Conservation (phyloP, 2,888 invertebrate genomes). For the Julus scanicus region DNA sequence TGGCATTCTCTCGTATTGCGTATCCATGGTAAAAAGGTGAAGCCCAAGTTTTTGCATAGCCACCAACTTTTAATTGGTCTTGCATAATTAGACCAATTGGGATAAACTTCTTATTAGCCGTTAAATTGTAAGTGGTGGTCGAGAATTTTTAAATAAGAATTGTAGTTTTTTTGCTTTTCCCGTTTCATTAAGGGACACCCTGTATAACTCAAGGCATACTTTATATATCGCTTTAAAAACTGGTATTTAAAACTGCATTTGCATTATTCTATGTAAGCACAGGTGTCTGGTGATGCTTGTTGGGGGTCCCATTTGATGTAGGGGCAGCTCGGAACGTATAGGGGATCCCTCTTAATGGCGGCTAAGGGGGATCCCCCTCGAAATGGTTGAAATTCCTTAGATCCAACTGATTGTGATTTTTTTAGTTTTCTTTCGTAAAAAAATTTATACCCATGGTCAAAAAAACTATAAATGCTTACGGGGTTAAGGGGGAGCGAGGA, state of each 20-base stretch:
- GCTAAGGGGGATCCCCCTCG: neutral
- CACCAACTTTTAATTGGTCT: too few species aligned
- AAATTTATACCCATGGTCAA: neutral
- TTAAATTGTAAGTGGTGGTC: too few species aligned
- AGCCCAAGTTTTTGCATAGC: neutral
- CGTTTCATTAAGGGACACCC: neutral
- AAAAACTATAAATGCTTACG: neutral
- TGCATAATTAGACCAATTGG: too few species aligned
- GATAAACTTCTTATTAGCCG: too few species aligned
- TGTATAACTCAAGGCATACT: neutral
- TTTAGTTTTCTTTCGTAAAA: neutral
- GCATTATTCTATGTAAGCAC: neutral
- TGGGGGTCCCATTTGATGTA: neutral
- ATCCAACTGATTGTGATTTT: neutral
- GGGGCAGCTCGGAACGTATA: neutral
- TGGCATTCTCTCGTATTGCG: neutral
- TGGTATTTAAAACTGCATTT: neutral
- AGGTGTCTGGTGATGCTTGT: neutral
- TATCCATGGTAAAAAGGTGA: neutral
- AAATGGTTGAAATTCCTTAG: neutral
- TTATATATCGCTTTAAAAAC: neutral
- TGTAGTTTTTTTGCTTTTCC: too few species aligned
- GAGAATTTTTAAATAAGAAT: too few species aligned
- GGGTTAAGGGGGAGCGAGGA: neutral
- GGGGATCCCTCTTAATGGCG: slow-evolving; percentile 11